Evolutionary conservation across 2,888 invertebrate species (phyloP).

Genomic region (Myopa tessellatipennis): DNA sequence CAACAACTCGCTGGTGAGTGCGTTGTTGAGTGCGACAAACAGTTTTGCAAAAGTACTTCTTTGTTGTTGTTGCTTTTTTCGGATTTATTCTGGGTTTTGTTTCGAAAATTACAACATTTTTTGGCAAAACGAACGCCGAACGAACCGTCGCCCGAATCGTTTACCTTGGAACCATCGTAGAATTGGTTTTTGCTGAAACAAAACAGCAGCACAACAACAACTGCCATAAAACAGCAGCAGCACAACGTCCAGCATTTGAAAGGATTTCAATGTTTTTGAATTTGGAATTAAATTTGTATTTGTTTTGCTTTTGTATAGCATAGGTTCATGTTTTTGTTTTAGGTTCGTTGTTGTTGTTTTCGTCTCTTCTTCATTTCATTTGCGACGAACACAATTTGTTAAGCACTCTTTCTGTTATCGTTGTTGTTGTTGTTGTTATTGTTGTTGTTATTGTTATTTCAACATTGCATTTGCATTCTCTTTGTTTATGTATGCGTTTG

Average conservation of each 20-base stretch:
- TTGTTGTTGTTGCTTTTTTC: not conserved
- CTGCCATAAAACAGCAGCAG: not conserved
- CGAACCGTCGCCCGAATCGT: not conserved
- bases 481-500: not conserved
- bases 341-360: not conserved
- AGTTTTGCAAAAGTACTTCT: not conserved
- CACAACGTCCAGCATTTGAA: constrained; percentile 19
- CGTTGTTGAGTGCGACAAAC: not conserved
- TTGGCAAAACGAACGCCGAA: no score
- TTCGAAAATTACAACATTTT: no score
- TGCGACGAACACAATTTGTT: not conserved
- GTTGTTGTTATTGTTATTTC: not conserved
- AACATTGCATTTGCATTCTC: not conserved
- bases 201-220: constrained; percentile 11
- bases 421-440: constrained; percentile 2
- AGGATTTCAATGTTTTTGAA: constrained; percentile 38
- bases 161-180: not conserved
- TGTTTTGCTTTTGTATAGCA: not conserved
- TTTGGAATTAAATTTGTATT: constrained; percentile 35
- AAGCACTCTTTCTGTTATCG: not conserved
- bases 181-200: not conserved
- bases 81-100: not conserved
- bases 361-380: constrained; percentile 6
- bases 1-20: not conserved
- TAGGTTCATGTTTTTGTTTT: constrained; percentile 25